Conservation (phyloP, 2,113 vertebrate species). For the Poeciliopsis prolifica region DNA sequence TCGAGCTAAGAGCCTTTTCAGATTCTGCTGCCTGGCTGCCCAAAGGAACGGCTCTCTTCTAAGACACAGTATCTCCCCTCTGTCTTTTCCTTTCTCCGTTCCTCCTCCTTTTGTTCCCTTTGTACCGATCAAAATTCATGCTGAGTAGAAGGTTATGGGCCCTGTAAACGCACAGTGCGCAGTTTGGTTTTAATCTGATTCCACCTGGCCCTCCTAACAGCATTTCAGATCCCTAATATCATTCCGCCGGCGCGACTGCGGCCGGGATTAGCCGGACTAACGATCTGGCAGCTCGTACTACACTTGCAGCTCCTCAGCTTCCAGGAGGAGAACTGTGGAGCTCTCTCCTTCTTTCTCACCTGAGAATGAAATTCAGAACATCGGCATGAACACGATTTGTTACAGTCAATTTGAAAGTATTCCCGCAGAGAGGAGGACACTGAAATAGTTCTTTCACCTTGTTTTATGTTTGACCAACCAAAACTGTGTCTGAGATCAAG, state of each 20-base stretch:
- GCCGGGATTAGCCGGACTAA: slow-evolving; percentile 79
- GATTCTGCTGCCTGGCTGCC: slow-evolving; percentile 70
- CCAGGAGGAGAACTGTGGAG: slow-evolving; percentile 44
- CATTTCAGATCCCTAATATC: slow-evolving; percentile 81
- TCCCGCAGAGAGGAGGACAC: slow-evolving; percentile 44
- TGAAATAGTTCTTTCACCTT: slow-evolving; percentile 36
- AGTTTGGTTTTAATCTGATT: slow-evolving; percentile 84
- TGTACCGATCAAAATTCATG: slow-evolving; percentile 82
- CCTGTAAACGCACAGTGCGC: slow-evolving; percentile 74
- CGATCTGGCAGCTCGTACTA: slow-evolving; percentile 71
- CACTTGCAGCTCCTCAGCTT: slow-evolving; percentile 46
- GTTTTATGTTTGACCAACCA: slow-evolving; percentile 40
- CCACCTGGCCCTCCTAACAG: slow-evolving; percentile 75
- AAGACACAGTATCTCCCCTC: slow-evolving; percentile 69
- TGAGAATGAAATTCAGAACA: slow-evolving; percentile 51
- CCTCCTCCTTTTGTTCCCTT: slow-evolving; percentile 77
- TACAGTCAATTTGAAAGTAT: slow-evolving; percentile 69
- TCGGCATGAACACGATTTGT: slow-evolving; percentile 50
- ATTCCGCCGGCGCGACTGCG: slow-evolving; percentile 72
- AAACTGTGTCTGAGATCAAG: slow-evolving; percentile 10
- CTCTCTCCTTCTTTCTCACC: slow-evolving; percentile 26
- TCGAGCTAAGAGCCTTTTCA: slow-evolving; percentile 70
- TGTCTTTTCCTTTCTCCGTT: slow-evolving; percentile 56
- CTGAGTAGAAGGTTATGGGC: slow-evolving; percentile 75
- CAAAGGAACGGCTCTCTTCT: slow-evolving; percentile 64